These are phyloP conservation scores for Carcharodon carcharias DNA, from an alignment of 2,797 vertebrate genomes.

Conservation along the genomic window DNA sequence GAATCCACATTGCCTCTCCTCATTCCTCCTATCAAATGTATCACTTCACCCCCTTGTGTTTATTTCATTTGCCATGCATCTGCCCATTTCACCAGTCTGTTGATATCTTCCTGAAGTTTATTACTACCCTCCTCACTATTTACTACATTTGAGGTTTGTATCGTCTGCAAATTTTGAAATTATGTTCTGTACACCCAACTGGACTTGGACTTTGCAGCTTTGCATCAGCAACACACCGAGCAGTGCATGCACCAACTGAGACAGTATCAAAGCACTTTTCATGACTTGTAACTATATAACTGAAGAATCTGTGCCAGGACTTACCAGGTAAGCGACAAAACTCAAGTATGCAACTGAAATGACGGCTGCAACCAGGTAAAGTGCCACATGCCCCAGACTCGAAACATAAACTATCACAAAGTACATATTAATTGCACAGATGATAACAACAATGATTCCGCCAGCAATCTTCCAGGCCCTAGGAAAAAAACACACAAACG, in stretches of 20 bases:
- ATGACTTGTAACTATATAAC: not conserved
- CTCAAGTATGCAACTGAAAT: conserved; percentile 28
- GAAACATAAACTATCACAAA: conserved; percentile 38
- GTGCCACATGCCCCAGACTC: conserved; percentile 21
- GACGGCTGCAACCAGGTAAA: conserved; percentile 29
- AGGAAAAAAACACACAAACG: not conserved
- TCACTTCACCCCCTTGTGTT: not conserved
- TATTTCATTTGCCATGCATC: not conserved
- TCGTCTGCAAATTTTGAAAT: not conserved
- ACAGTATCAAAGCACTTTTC: not conserved
- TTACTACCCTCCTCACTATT: not conserved
- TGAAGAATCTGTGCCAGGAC: not conserved
- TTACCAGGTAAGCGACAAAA: conserved; percentile 38
- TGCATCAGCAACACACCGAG: not conserved
- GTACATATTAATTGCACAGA: conserved; percentile 39
- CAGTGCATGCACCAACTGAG: not conserved
- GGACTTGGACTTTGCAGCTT: not conserved
- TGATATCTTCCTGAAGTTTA: not conserved
- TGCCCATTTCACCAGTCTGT: not conserved
- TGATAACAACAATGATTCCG: conserved; percentile 15
- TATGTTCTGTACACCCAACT: too few species aligned
- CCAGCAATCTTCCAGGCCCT: conserved; percentile 38
- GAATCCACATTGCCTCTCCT: not conserved
- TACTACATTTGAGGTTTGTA: not conserved
- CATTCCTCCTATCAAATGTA: not conserved